phyloP scores from a whole-genome alignment of 2,888 invertebrate genomes.

The Ferrisia virgata region DNA sequence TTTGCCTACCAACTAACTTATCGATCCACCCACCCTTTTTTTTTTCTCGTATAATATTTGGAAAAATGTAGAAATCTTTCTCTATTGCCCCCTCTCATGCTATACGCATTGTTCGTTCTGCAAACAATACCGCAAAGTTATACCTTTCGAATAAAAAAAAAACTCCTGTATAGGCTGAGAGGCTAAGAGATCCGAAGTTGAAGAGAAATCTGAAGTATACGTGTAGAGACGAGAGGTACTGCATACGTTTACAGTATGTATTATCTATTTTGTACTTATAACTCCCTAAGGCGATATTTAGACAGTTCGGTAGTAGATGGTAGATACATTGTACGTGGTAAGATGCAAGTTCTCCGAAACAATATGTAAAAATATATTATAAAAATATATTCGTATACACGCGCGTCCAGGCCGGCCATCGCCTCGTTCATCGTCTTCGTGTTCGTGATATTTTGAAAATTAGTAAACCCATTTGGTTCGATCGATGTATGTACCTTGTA shows the following conservation, averaged over 20 bases:
- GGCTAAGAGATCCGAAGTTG: too few species aligned
- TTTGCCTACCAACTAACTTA: too few species aligned
- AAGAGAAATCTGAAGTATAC: not conserved
- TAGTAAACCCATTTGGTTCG: not conserved
- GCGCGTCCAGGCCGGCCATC: too few species aligned
- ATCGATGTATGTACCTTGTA: too few species aligned
- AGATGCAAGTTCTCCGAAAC: not conserved
- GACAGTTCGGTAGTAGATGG: not conserved
- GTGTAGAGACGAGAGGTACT: not conserved
- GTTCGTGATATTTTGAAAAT: conserved; percentile 1
- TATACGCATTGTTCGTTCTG: not conserved
- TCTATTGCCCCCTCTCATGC: not conserved
- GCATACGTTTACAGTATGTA: not conserved
- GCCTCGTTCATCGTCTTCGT: too few species aligned
- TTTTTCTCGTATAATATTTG: not conserved
- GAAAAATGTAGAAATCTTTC: not conserved
- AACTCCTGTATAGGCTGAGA: not conserved
- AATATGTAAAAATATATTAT: conserved; percentile 13
- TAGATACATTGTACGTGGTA: not conserved
- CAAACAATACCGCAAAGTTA: not conserved
- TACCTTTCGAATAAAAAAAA: not conserved
- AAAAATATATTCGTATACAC: not conserved
- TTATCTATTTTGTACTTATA: not conserved
- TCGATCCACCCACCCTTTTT: too few species aligned
- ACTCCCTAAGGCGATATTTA: not conserved